Conservation (phyloP, 2,113 vertebrate genomes). For the Pheucticus melanocephalus region DNA sequence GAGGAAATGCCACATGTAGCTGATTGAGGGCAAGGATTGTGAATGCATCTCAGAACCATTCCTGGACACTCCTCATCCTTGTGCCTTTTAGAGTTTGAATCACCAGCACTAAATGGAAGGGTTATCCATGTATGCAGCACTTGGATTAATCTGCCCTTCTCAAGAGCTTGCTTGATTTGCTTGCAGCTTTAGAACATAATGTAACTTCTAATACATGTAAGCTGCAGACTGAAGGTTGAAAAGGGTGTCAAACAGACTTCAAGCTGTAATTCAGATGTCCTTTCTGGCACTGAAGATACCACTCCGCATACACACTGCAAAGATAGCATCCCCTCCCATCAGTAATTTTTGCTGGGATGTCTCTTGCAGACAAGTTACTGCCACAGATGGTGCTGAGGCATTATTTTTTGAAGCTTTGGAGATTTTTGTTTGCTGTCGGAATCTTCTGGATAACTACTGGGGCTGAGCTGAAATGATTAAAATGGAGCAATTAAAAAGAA, state of each 20-base stretch:
- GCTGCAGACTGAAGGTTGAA: not conserved
- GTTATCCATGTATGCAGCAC: not conserved
- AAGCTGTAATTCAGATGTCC: not conserved
- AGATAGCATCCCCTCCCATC: not conserved
- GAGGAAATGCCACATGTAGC: not conserved
- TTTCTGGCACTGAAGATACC: not conserved
- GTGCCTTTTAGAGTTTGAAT: not conserved
- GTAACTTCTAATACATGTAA: not conserved
- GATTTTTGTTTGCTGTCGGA: not conserved
- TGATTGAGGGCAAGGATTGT: not conserved
- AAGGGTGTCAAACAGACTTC: not conserved
- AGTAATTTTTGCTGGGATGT: not conserved
- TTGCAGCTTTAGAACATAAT: not conserved
- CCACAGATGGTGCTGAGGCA: not conserved
- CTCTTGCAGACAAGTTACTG: not conserved
- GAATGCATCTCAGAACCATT: not conserved
- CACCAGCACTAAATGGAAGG: not conserved
- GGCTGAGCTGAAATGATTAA: conserved; percentile 7
- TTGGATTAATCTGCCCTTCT: not conserved
- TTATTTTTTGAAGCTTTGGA: not conserved
- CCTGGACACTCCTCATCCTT: not conserved
- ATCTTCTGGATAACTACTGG: not conserved
- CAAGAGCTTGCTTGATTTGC: not conserved
- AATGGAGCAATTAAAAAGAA: conserved; percentile 1
- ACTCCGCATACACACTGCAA: not conserved